Percentiles rank a stretch among this genome's conserved stretches.
Evolutionary conservation across 2,888 invertebrate genomes (phyloP).

Genomic region (Mactromeris polynyma): DNA sequence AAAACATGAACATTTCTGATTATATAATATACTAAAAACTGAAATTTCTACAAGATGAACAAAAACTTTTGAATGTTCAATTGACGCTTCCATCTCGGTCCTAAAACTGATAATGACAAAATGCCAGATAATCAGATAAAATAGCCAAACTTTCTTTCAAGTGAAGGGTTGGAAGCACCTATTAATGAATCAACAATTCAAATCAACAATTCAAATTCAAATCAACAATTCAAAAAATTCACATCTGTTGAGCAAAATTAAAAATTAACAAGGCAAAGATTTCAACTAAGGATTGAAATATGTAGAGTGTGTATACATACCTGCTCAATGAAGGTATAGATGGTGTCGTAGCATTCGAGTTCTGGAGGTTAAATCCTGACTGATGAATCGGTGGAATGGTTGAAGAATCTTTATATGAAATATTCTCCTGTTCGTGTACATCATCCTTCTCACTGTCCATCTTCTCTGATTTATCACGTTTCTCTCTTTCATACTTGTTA

Average conservation of each 20-base stretch:
- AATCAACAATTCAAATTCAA: too few species aligned
- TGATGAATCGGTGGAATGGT: constrained; percentile 68
- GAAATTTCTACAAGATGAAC: background rate
- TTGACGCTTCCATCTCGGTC: background rate
- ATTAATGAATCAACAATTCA: background rate
- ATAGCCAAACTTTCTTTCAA: background rate
- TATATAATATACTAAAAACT: background rate
- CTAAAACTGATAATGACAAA: background rate
- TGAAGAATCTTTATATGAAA: constrained; percentile 65
- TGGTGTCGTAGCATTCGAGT: constrained; percentile 71
- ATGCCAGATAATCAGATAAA: background rate
- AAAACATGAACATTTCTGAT: background rate
- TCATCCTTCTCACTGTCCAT: constrained; percentile 38
- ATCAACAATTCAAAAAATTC: background rate
- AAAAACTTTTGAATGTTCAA: background rate
- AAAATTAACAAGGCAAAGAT: background rate
- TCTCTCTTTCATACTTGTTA: constrained; percentile 57
- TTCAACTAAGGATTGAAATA: background rate
- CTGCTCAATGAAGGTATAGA: constrained; percentile 78
- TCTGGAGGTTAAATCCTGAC: constrained; percentile 60
- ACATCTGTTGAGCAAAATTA: background rate
- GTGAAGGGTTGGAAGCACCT: background rate
- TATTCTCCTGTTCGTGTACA: constrained; percentile 55
- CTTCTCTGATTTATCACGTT: constrained; percentile 56
- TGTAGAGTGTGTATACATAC: constrained; percentile 57